phyloP scores from a whole-genome alignment of 1,140 invertebrate species.

The Zaprionus inermis region DNA sequence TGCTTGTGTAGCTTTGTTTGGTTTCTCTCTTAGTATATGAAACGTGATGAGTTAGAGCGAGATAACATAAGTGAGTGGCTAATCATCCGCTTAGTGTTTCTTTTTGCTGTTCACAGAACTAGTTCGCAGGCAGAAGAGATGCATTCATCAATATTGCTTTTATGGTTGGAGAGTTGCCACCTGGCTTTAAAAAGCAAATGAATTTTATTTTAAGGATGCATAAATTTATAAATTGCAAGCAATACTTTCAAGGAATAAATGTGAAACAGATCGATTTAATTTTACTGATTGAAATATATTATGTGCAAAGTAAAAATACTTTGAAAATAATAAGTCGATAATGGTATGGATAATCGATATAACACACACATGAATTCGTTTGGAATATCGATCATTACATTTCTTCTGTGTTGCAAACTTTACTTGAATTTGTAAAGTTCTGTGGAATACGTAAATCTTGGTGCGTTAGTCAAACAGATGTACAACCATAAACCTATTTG shows the following conservation, averaged over 20 bases:
- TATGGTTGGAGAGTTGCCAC: constrained; percentile 32
- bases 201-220: background rate
- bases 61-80: constrained; percentile 11
- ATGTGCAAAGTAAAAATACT: background rate
- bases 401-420: background rate
- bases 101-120: constrained; percentile 45
- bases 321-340: background rate
- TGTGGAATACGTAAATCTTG: background rate
- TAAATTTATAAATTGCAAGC: background rate
- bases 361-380: background rate
- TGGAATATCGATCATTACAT: background rate
- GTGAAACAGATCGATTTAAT: background rate
- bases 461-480: background rate
- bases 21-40: constrained; percentile 15
- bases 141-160: constrained; percentile 44
- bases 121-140: constrained; percentile 36
- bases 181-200: constrained; percentile 6
- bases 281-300: background rate
- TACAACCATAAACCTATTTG: background rate
- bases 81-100: constrained; percentile 46
- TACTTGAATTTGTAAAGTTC: background rate
- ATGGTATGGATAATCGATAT: background rate
- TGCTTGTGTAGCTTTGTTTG: constrained; percentile 28
- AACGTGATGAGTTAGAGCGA: constrained; percentile 30
- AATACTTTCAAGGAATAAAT: background rate